phyloP scores from a whole-genome alignment of 2,888 invertebrate genomes.

The Ctena decussata region DNA sequence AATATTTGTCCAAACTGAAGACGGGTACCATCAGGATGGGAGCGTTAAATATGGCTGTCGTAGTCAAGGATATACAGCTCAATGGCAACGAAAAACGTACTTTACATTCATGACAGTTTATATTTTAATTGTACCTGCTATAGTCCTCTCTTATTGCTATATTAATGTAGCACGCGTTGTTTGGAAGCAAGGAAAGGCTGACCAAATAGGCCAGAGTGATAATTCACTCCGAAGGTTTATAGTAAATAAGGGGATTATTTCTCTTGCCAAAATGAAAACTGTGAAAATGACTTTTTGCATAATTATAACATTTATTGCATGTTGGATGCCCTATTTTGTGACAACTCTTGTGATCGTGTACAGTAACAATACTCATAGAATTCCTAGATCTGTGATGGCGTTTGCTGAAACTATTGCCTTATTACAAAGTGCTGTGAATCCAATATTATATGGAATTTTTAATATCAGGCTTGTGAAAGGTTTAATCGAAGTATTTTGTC shows the following conservation, averaged over 20 bases:
- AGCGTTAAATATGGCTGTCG: conserved; percentile 82
- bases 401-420: conserved; percentile 86
- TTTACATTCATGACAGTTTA: conserved; percentile 87
- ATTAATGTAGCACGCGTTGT: conserved; percentile 86
- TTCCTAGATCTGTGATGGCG: conserved; percentile 83
- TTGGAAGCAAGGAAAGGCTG: conserved; percentile 84
- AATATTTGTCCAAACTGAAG: conserved; percentile 85
- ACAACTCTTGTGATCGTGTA: conserved; percentile 87
- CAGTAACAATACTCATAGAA: conserved; percentile 83
- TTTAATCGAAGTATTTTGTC: conserved; percentile 78
- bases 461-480: conserved; percentile 84
- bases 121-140: conserved; percentile 86
- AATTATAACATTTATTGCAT: conserved; percentile 86
- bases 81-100: conserved; percentile 87
- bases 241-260: conserved; percentile 84
- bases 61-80: conserved; percentile 86
- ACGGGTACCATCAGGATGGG: conserved; percentile 83
- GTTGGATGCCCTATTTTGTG: conserved; percentile 88
- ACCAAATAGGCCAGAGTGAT: conserved; percentile 49
- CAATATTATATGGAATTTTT: conserved; percentile 87
- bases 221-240: conserved; percentile 64
- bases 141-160: conserved; percentile 87
- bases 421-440: conserved; percentile 87
- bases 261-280: conserved; percentile 87
- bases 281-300: conserved; percentile 87